A percentile compares a stretch with the other conserved stretches of the same genome.
Evolutionary conservation across 1,140 invertebrate genomes (phyloP).

Genomic region (Habropoda laboriosa): DNA sequence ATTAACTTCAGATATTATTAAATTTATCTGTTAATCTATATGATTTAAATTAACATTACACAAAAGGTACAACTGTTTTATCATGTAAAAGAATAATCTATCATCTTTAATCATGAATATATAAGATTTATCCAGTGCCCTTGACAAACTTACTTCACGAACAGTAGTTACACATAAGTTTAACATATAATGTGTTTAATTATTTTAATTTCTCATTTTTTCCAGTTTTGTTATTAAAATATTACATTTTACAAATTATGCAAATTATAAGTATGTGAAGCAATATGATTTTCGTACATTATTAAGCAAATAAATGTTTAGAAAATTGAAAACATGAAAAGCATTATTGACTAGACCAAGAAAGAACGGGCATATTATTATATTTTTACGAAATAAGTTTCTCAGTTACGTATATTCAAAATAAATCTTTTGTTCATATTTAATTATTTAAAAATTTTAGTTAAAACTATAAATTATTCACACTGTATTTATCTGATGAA

Average conservation of each 20-base stretch:
- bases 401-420: background rate
- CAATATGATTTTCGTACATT: conserved; percentile 17
- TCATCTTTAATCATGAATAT: conserved; percentile 12
- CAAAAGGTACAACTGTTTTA: conserved; percentile 32
- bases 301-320: conserved; percentile 36
- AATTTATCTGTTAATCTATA: conserved; percentile 36
- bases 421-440: conserved; percentile 10
- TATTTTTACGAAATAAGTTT: conserved; percentile 22
- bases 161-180: conserved; percentile 17
- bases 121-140: conserved; percentile 17
- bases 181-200: conserved; percentile 19
- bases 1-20: conserved; percentile 32
- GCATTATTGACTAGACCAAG: conserved; percentile 70
- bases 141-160: conserved; percentile 1
- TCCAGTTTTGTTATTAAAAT: conserved; percentile 15
- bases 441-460: conserved; percentile 5
- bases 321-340: conserved; percentile 39
- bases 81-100: conserved; percentile 59
- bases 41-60: conserved; percentile 45
- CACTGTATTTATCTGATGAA: conserved; percentile 3
- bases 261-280: conserved; percentile 23
- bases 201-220: conserved; percentile 4
- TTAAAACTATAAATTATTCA: conserved; percentile 13
- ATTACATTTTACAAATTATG: background rate
- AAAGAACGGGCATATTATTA: conserved; percentile 54